Conservation (phyloP, 2,888 invertebrate species). For the Schizaphis graminum region DNA sequence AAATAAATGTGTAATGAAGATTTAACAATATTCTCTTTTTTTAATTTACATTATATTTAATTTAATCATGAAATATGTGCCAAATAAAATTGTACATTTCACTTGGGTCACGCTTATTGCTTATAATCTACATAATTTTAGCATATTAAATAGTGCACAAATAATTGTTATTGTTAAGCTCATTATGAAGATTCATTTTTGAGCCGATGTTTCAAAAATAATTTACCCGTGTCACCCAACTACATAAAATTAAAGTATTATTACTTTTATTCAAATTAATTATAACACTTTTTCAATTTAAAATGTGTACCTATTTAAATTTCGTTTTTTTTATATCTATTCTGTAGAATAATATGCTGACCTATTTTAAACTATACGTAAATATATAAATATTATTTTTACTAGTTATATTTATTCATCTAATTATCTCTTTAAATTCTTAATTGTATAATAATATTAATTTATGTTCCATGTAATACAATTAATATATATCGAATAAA, state of each 20-base stretch:
- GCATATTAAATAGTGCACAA: background rate
- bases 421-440: background rate
- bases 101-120: background rate
- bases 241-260: background rate
- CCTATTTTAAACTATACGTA: background rate
- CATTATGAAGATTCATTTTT: background rate
- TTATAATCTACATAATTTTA: slow-evolving; percentile 22
- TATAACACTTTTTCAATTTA: background rate
- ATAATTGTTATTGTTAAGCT: background rate
- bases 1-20: background rate
- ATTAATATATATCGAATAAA: background rate
- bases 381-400: background rate
- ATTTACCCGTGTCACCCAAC: background rate
- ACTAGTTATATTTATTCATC: background rate
- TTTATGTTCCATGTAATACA: background rate
- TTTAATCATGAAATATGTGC: background rate
- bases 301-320: background rate
- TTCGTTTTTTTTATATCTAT: background rate
- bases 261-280: background rate
- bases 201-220: background rate
- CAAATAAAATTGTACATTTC: background rate
- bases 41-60: background rate
- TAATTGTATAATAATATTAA: background rate
- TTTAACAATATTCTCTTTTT: background rate
- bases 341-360: background rate